Evolutionary conservation across 2,797 vertebrate genomes (phyloP), one percentile per base, ranked within the genome.

Genomic region (Manis pentadactyla): DNA sequence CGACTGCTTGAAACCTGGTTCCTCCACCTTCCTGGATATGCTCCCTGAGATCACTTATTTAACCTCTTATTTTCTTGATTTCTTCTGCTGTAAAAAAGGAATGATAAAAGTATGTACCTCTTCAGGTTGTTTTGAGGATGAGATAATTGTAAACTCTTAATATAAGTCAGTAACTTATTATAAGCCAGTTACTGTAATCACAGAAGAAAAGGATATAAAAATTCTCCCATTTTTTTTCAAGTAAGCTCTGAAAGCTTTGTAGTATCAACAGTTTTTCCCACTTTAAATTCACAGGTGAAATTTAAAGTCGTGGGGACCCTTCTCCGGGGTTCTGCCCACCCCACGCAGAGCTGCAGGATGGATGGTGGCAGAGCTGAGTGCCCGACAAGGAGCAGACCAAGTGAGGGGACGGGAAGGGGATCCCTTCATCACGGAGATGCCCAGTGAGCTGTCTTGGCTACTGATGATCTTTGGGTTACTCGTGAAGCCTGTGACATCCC

Each of bases 281-380:
- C 29, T 17, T 75, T 46, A 10, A 14, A 27, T 18, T 21, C 57
- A 21, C 21, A 53, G 87, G 84, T 34, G 14, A 68, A 19, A 34
- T 3, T 12, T 2, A 12, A 37, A 21, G 42, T 8, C 1, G 1
- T 27, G 19, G 23, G 69, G 39, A 39, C 39, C 13, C 69, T 4
- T 4, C 2, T 3, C 31, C 53, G n/a, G 42, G 31, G 27, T 29
- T 7, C 0, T 69, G 31, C 29, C n/a, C 2, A 8, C 51, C 78
- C n/a, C 18, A 4, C 2, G 12, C 37, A 25, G 55, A 68, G 46
- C 19, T 59, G 37, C 1, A 25, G 39, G 59, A 25, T 9, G 31
- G 68, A 23, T 13, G 37, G 39, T 25, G 59, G 37, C 0, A 0
- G 23, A 29, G 61, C 25, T 0, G 17, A 15, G 79, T 3, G 7